Percentiles rank a stretch among this genome's conserved stretches.
phyloP scores from a whole-genome alignment of 2,113 vertebrate species.

The Corythaixoides concolor region DNA sequence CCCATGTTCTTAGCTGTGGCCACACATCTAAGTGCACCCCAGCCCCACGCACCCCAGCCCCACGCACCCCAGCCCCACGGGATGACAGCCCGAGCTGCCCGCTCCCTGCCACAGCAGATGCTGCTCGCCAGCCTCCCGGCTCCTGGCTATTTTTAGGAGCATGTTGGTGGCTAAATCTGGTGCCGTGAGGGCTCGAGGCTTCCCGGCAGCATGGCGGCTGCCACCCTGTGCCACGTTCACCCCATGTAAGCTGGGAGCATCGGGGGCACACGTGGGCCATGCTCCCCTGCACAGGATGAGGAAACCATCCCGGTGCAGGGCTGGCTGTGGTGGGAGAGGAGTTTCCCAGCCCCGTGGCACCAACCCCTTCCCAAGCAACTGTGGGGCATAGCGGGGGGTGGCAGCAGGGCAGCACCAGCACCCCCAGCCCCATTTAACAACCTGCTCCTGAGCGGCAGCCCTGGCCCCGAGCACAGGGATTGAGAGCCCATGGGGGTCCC shows the following conservation, averaged over 20 bases:
- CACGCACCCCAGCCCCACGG: rapidly evolving
- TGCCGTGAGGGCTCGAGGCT: neutral
- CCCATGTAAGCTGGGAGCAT: rapidly evolving
- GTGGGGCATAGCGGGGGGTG: neutral
- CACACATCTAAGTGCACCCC: neutral
- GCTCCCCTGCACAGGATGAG: neutral
- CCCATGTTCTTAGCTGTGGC: neutral
- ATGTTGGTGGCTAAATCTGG: neutral
- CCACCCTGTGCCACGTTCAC: neutral
- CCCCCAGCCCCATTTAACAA: neutral
- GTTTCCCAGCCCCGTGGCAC: neutral
- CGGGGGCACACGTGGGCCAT: rapidly evolving
- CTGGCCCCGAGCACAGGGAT: neutral
- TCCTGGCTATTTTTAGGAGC: conserved; percentile 18
- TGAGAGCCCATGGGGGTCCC: neutral
- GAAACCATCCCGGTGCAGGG: neutral
- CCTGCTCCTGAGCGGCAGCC: rapidly evolving
- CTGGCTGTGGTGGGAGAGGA: neutral
- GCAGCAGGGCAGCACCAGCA: neutral
- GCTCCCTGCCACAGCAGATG: neutral
- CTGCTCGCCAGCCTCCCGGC: neutral
- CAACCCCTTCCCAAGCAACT: rapidly evolving
- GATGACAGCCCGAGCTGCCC: neutral
- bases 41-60: neutral
- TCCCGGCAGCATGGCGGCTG: rapidly evolving